Evolutionary conservation across 2,797 vertebrate species (phyloP).

Genomic region (Anguilla obscura): DNA sequence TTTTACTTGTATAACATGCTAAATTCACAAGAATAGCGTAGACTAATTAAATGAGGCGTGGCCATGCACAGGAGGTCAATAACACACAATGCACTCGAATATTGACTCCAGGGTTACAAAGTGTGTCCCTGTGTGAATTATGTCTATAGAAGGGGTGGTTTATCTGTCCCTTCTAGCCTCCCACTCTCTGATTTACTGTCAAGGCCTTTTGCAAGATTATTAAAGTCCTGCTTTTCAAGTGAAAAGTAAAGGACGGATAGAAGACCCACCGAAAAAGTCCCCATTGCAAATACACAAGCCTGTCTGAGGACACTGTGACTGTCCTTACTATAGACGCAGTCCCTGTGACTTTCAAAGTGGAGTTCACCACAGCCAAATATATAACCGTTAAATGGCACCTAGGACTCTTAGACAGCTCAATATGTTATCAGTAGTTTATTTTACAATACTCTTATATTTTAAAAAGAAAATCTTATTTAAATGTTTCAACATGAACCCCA

Average conservation of each 20-base stretch:
- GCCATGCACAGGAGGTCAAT: slow-evolving; percentile 42
- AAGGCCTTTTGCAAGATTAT: slow-evolving; percentile 18
- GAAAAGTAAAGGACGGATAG: neutral
- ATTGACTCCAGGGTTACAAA: slow-evolving; percentile 43
- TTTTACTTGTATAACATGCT: slow-evolving; percentile 32
- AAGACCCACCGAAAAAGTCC: neutral
- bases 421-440: too few relatives aligned
- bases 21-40: slow-evolving; percentile 33
- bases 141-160: slow-evolving; percentile 21
- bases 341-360: neutral
- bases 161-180: slow-evolving; percentile 6
- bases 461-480: too few relatives aligned
- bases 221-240: slow-evolving; percentile 11
- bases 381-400: too few relatives aligned
- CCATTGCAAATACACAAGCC: neutral
- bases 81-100: slow-evolving; percentile 44
- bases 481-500: too few relatives aligned
- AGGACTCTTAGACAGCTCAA: too few relatives aligned
- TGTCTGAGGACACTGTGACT: neutral
- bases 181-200: slow-evolving; percentile 14
- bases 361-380: too few relatives aligned
- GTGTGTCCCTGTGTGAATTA: slow-evolving; percentile 20
- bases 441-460: too few relatives aligned
- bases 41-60: slow-evolving; percentile 43
- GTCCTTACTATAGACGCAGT: neutral